Conservation (phyloP, 2,113 vertebrate genomes). For the Seriola quinqueradiata region DNA sequence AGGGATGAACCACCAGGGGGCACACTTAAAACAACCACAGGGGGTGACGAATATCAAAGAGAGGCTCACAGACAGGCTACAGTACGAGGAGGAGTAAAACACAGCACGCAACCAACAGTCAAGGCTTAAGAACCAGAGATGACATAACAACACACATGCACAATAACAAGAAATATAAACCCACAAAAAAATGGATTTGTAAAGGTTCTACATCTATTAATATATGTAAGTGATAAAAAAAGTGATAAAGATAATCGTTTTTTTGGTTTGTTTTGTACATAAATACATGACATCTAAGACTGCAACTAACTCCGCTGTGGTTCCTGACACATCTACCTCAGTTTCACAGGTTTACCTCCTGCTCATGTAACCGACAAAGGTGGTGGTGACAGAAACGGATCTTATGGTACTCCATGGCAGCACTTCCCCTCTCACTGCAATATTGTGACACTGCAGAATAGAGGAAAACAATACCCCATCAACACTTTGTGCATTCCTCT, state of each 20-base stretch:
- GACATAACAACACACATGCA: not conserved
- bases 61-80: not conserved
- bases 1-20: conserved; percentile 20
- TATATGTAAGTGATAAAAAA: too few species aligned
- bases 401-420: not conserved
- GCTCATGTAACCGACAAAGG: too few species aligned
- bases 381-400: not conserved
- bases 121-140: not conserved
- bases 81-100: conserved; percentile 5
- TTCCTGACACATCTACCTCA: not conserved
- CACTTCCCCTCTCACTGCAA: not conserved
- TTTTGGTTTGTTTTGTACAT: too few species aligned
- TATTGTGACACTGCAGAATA: not conserved
- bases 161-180: too few species aligned
- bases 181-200: too few species aligned
- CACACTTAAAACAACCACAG: conserved; percentile 15
- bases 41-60: conserved; percentile 14
- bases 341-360: too few species aligned
- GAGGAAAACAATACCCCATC: not conserved
- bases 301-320: not conserved
- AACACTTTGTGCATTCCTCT: too few species aligned
- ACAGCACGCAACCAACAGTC: not conserved
- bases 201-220: too few species aligned
- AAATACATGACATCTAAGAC: too few species aligned
- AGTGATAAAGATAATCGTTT: too few species aligned